Evolutionary conservation across 2,797 vertebrate species (phyloP).

Genomic region (Mormyrops boulengeri): DNA sequence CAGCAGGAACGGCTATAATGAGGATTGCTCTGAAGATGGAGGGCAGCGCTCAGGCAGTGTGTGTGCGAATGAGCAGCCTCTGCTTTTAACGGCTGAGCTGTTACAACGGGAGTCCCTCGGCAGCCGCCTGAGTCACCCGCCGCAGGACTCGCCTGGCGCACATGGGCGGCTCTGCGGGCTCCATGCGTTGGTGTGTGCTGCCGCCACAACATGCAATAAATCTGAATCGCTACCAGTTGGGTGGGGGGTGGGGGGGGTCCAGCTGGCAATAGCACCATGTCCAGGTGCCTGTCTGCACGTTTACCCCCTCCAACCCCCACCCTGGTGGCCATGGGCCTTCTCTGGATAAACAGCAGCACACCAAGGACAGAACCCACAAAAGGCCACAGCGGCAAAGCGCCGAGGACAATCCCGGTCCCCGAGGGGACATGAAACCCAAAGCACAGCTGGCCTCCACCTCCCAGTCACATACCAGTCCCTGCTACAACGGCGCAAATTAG

Average conservation of each 20-base stretch:
- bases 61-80: background rate
- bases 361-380: background rate
- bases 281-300: background rate
- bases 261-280: background rate
- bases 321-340: background rate
- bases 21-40: background rate
- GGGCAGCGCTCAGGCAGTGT: background rate
- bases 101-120: background rate
- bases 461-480: background rate
- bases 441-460: slow-evolving; percentile 7
- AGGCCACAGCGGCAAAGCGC: background rate
- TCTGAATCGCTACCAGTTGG: background rate
- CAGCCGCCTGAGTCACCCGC: background rate
- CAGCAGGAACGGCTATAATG: background rate
- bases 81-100: background rate
- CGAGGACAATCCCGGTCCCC: slow-evolving; percentile 25
- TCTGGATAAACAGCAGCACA: background rate
- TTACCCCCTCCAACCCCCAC: background rate
- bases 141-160: background rate
- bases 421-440: background rate
- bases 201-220: background rate
- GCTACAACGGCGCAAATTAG: background rate
- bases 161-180: background rate
- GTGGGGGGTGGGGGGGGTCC: background rate
- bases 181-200: background rate